phyloP scores from a whole-genome alignment of 2,113 vertebrate genomes.

The Muntiacus muntjak region DNA sequence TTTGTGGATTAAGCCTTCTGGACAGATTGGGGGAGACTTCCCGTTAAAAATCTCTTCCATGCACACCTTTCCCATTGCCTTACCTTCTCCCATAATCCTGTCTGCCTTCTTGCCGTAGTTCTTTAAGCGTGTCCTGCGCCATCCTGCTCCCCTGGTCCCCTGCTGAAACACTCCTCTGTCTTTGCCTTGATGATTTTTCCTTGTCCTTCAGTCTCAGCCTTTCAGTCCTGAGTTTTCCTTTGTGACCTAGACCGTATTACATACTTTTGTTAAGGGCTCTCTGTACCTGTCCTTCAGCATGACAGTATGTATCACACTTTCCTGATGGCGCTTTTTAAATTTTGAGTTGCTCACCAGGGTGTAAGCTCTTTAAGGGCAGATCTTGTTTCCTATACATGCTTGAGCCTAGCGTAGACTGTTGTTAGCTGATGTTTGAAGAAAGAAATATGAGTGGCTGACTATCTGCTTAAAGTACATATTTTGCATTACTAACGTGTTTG shows the following conservation, averaged over 20 bases:
- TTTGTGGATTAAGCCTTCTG: background rate
- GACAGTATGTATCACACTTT: background rate
- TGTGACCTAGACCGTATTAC: accelerated
- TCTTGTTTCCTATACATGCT: background rate
- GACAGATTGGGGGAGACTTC: background rate
- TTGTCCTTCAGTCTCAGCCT: background rate
- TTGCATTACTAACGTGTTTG: background rate
- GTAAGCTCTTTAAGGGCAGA: background rate
- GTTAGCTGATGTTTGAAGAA: background rate
- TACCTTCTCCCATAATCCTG: background rate
- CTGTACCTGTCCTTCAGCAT: background rate
- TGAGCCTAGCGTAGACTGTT: background rate
- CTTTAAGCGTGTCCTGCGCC: background rate
- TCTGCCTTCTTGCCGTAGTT: background rate
- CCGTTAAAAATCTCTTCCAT: background rate
- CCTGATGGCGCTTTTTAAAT: background rate
- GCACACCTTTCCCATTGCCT: too few species aligned
- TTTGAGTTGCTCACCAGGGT: background rate
- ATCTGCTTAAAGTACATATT: background rate
- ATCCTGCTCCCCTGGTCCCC: too few species aligned
- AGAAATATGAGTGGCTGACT: accelerated
- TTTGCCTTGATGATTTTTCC: background rate
- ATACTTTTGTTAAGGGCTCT: background rate
- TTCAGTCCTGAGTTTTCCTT: background rate
- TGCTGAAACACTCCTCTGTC: background rate